Evolutionary conservation across 37 sponge, comb jelly and placozoan genomes (phyloP).

Genomic region (Halichondria panicea): DNA sequence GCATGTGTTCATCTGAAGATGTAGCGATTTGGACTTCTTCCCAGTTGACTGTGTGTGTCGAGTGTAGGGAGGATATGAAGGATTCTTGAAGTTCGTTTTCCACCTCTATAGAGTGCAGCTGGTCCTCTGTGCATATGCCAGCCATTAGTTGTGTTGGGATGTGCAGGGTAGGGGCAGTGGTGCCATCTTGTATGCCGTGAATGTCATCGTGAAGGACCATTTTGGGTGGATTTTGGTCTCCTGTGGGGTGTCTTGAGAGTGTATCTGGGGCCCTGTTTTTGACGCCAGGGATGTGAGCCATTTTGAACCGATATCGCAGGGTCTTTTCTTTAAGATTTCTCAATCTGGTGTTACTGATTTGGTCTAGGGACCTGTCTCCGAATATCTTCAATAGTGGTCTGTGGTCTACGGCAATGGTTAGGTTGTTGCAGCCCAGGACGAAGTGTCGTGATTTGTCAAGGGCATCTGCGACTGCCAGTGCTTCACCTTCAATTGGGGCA

Average conservation of each 20-base stretch:
- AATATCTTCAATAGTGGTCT: conserved; percentile 44
- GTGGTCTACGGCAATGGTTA: conserved; percentile 48
- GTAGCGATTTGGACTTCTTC: neutral
- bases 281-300: conserved; percentile 50
- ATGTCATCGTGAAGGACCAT: conserved; percentile 42
- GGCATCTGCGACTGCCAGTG: conserved; percentile 47
- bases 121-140: conserved; percentile 10
- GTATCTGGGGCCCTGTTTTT: conserved; percentile 44
- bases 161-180: neutral
- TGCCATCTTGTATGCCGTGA: conserved; percentile 19
- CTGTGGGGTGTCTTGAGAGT: conserved; percentile 45
- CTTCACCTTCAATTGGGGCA: conserved; percentile 50
- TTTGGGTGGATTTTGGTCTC: conserved; percentile 37
- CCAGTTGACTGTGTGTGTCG: neutral
- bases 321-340: conserved; percentile 48
- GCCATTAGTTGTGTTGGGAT: conserved; percentile 49
- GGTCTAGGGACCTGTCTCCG: conserved; percentile 44
- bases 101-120: too few species aligned
- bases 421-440: conserved; percentile 43
- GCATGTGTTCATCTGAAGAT: conserved; percentile 2
- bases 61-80: neutral
- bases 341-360: conserved; percentile 46
- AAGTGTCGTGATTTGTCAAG: conserved; percentile 47
- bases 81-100: too few species aligned
- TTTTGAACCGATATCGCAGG: conserved; percentile 30